Percentiles rank a stretch among this genome's conserved stretches.
Conservation (phyloP, 23 tunicate genomes). For the Pegea sp. region DNA sequence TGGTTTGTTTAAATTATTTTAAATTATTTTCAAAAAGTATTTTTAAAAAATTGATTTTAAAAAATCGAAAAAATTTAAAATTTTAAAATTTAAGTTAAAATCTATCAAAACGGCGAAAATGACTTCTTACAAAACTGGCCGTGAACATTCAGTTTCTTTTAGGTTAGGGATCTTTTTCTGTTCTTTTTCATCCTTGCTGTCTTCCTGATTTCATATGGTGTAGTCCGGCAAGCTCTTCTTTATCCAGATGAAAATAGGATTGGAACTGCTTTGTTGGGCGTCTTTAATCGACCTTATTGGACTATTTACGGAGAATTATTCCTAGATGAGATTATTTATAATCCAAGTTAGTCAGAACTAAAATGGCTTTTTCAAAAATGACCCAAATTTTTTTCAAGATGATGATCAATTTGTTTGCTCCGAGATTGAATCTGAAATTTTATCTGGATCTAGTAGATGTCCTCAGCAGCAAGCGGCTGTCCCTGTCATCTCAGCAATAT, state of each 20-base stretch:
- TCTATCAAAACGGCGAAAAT: too few species aligned
- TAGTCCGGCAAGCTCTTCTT: constrained; percentile 63
- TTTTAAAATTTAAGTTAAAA: not conserved
- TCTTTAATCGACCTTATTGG: constrained; percentile 60
- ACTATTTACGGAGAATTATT: constrained; percentile 82
- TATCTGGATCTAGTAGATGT: constrained; percentile 45
- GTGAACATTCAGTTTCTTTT: not conserved
- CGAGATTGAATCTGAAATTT: constrained; percentile 7
- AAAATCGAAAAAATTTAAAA: not conserved
- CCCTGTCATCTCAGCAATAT: constrained; percentile 52
- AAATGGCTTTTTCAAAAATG: too few species aligned
- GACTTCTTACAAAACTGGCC: not conserved
- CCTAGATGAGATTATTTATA: constrained; percentile 45
- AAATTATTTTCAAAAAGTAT: too few species aligned
- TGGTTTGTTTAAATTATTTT: too few species aligned
- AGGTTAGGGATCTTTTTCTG: constrained; percentile 31
- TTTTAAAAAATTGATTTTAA: not conserved
- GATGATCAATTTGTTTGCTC: constrained; percentile 54
- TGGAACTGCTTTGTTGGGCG: constrained; percentile 20
- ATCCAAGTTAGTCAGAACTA: constrained; percentile 45
- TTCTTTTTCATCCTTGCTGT: constrained; percentile 59
- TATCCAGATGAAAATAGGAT: constrained; percentile 55
- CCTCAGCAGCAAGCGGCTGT: constrained; percentile 38
- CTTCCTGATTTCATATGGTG: constrained; percentile 62
- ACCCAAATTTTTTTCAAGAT: constrained; percentile 12